Percentiles rank a stretch among this genome's conserved stretches.
These are phyloP conservation scores for Fragum fragum DNA, from an alignment of 2,888 invertebrate genomes.

Conservation along the genomic window DNA sequence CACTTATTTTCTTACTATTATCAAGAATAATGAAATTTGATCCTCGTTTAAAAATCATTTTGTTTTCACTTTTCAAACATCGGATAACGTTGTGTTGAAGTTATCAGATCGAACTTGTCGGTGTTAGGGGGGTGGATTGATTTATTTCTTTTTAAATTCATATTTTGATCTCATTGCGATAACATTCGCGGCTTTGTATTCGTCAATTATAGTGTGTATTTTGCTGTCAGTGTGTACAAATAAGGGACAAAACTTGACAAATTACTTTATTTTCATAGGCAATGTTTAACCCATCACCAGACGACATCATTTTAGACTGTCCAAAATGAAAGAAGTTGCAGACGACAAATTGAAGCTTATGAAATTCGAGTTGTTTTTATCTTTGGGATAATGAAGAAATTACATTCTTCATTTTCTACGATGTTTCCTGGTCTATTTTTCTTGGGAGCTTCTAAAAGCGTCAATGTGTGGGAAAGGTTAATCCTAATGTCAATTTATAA, in stretches of 20 bases:
- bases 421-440: too few relatives aligned
- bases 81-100: conserved; percentile 49
- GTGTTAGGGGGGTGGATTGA: background rate
- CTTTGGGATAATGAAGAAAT: too few relatives aligned
- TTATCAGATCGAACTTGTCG: conserved; percentile 42
- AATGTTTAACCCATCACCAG: too few relatives aligned
- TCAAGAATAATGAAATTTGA: conserved; percentile 49
- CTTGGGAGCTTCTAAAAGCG: too few relatives aligned
- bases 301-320: too few relatives aligned
- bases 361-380: too few relatives aligned
- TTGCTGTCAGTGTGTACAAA: conserved; percentile 27
- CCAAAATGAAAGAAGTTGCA: too few relatives aligned
- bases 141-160: conserved; percentile 21
- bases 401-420: too few relatives aligned
- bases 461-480: too few relatives aligned
- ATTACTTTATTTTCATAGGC: too few relatives aligned
- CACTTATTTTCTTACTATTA: background rate
- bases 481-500: too few relatives aligned
- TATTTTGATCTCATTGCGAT: conserved; percentile 22
- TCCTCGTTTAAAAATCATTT: conserved; percentile 67
- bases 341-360: too few relatives aligned
- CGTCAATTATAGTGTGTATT: conserved; percentile 27
- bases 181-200: conserved; percentile 5
- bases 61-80: conserved; percentile 65
- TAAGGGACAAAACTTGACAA: background rate